Conservation (phyloP, 2,797 vertebrate species). For the Eidolon dupreanum region DNA sequence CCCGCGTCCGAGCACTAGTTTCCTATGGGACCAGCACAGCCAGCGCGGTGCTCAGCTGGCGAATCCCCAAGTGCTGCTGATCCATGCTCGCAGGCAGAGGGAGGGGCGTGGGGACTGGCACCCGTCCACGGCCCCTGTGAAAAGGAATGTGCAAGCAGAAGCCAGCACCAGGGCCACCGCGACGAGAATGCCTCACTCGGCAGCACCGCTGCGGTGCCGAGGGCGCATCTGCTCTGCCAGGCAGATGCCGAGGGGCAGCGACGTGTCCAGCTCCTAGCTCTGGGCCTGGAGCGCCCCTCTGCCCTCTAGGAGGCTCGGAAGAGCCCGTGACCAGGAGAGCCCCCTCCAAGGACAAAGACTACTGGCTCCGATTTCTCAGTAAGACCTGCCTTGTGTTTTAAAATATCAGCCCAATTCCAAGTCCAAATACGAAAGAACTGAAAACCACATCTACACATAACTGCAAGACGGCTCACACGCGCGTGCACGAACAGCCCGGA, state of each 20-base stretch:
- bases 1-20: background rate
- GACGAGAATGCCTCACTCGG: too few relatives aligned
- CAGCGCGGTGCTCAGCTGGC: rapidly evolving
- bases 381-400: background rate
- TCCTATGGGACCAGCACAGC: background rate
- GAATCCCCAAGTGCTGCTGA: background rate
- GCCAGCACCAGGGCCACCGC: background rate
- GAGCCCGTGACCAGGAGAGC: background rate
- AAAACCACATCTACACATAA: background rate
- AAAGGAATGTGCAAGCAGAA: background rate
- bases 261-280: background rate
- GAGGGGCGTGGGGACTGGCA: background rate
- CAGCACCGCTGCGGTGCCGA: too few relatives aligned
- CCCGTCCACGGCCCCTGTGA: background rate
- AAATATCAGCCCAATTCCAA: background rate
- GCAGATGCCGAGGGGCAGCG: too few relatives aligned
- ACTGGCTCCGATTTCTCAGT: background rate
- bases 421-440: background rate
- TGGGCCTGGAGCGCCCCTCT: background rate
- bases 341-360: background rate
- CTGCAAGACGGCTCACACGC: rapidly evolving
- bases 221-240: background rate
- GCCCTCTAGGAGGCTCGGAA: background rate
- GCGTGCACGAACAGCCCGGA: background rate
- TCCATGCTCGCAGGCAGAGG: background rate